Evolutionary conservation across 2,888 invertebrate genomes (phyloP).

Genomic region (Syritta pipiens): DNA sequence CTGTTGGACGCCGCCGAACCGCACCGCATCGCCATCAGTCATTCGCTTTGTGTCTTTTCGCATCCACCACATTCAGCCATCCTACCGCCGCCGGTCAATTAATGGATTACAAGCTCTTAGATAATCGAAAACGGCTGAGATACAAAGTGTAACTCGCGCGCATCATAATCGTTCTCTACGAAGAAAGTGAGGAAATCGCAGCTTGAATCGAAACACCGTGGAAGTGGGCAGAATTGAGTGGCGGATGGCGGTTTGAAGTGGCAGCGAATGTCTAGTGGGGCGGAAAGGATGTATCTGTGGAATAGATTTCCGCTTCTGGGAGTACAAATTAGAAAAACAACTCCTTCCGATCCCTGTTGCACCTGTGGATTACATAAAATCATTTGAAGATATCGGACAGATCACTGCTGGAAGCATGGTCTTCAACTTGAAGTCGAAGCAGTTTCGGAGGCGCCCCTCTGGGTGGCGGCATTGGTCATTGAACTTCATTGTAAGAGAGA

Average conservation of each 20-base stretch:
- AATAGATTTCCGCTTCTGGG: conserved; percentile 14
- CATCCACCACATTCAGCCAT: conserved; percentile 4
- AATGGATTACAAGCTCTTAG: conserved; percentile 60
- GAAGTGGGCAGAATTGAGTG: conserved; percentile 6
- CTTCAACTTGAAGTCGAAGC: conserved; percentile 4
- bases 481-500: conserved; percentile 33
- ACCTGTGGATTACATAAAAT: neutral
- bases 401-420: neutral
- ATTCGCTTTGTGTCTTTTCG: conserved; percentile 24
- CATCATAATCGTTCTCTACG: conserved; percentile 34
- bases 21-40: conserved; percentile 8
- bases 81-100: conserved; percentile 54
- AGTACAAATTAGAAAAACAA: neutral
- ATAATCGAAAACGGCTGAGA: conserved; percentile 50
- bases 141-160: conserved; percentile 11
- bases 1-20: conserved; percentile 3
- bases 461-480: conserved; percentile 47
- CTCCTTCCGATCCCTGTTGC: neutral
- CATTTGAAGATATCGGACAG: neutral
- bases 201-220: neutral
- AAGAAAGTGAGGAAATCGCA: conserved; percentile 59
- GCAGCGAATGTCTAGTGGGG: too few species aligned
- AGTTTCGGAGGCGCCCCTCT: neutral
- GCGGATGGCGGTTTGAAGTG: neutral
- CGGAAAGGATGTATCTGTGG: conserved; percentile 5